Percentiles rank a stretch among this genome's conserved stretches.
Conservation (phyloP, 2,888 invertebrate genomes). For the Ephialtes manifestator region DNA sequence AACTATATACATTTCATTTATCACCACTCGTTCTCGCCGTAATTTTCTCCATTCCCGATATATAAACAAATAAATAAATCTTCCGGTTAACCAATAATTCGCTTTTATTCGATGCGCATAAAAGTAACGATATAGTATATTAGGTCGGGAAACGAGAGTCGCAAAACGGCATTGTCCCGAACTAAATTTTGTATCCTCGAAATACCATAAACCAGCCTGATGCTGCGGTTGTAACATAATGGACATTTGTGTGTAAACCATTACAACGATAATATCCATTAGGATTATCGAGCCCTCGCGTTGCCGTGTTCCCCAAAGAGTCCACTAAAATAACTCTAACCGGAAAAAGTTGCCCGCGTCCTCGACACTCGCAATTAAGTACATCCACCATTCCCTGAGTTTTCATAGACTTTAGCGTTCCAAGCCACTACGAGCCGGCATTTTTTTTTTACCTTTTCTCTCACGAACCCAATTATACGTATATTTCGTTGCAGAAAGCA, state of each 20-base stretch:
- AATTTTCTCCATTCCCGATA: neutral
- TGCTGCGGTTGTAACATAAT: neutral
- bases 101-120: neutral
- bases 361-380: constrained; percentile 21
- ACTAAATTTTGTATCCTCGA: neutral
- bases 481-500: constrained; percentile 44
- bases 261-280: constrained; percentile 19
- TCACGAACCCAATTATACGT: constrained; percentile 64
- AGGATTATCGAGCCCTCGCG: constrained; percentile 19
- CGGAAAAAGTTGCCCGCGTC: neutral
- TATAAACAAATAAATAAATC: neutral
- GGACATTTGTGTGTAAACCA: neutral
- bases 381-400: neutral
- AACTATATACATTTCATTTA: too few species aligned
- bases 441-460: constrained; percentile 47
- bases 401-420: constrained; percentile 16
- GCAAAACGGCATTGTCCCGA: too few species aligned
- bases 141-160: neutral
- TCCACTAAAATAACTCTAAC: neutral
- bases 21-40: neutral
- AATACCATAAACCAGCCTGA: neutral
- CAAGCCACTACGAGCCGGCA: neutral
- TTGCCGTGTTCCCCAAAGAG: too few species aligned
- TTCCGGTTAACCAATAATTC: neutral
- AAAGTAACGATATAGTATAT: neutral